phyloP scores from a whole-genome alignment of 2,113 vertebrate species.

The Forbesichthys agassizii region DNA sequence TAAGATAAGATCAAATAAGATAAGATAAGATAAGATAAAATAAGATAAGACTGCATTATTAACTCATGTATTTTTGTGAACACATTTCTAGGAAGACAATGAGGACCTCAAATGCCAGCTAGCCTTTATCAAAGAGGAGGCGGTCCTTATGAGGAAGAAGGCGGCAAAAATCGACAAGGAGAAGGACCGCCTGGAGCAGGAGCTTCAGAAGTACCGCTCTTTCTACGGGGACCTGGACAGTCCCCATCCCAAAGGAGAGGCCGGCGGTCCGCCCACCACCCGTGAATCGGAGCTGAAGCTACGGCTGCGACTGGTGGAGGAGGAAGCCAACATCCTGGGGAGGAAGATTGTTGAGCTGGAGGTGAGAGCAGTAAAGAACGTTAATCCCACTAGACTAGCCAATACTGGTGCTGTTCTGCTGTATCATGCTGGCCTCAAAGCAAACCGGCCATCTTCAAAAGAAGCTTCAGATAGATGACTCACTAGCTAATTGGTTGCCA shows the following conservation, averaged over 20 bases:
- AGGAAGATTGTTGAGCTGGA: conserved; percentile 96
- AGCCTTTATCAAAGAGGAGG: conserved; percentile 94
- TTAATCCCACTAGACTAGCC: background rate
- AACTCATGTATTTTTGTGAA: conserved; percentile 5
- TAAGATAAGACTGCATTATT: background rate
- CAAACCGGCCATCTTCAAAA: background rate
- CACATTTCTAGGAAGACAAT: conserved; percentile 84
- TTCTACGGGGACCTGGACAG: conserved; percentile 97
- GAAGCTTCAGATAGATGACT: background rate
- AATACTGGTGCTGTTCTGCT: no score
- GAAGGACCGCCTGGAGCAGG: conserved; percentile 91
- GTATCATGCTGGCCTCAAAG: background rate
- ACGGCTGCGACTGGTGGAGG: conserved; percentile 90
- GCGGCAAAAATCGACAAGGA: conserved; percentile 96
- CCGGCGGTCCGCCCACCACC: conserved; percentile 91
- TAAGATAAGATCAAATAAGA: no score
- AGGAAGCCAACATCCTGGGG: conserved; percentile 96
- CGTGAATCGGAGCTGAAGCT: conserved; percentile 95
- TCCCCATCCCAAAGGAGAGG: conserved; percentile 92
- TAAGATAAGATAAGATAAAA: no score
- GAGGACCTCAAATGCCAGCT: conserved; percentile 96
- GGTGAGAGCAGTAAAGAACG: conserved; percentile 46
- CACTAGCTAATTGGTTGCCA: background rate
- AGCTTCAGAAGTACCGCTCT: conserved; percentile 93
- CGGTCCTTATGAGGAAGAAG: conserved; percentile 94